A percentile compares a stretch with the other conserved stretches of the same genome.
These are phyloP conservation scores for Narcine bancroftii DNA, from an alignment of 2,113 vertebrate species.

Conservation along the genomic window DNA sequence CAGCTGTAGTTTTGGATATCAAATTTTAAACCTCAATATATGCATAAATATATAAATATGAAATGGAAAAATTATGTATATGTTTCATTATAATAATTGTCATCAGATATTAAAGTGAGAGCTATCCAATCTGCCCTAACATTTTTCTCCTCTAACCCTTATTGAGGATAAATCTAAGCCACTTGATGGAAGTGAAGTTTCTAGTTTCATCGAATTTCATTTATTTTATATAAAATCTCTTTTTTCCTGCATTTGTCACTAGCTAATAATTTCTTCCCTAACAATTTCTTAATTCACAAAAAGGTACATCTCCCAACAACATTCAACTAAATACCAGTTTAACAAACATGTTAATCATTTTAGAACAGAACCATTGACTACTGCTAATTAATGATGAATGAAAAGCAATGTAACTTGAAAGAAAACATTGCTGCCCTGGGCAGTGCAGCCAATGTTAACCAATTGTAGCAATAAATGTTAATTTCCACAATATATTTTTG, in stretches of 20 bases:
- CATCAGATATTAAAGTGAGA: not conserved
- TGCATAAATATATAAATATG: too few species aligned
- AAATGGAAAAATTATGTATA: too few species aligned
- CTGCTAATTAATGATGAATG: not conserved
- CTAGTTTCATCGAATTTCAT: not conserved
- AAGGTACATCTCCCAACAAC: not conserved
- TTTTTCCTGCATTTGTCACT: not conserved
- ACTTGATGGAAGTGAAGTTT: not conserved
- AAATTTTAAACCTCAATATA: not conserved
- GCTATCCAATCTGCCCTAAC: not conserved
- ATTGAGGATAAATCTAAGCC: not conserved
- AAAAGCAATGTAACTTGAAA: not conserved
- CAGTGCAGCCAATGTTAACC: not conserved
- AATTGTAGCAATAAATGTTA: not conserved
- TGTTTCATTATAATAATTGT: not conserved
- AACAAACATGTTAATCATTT: not conserved
- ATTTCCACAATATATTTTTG: not conserved
- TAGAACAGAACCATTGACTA: not conserved
- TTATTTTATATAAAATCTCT: not conserved
- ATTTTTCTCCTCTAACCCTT: not conserved
- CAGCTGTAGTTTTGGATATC: not conserved
- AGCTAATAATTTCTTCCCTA: not conserved
- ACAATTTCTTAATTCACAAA: not conserved
- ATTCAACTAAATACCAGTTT: not conserved
- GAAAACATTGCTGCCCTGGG: not conserved